Evolutionary conservation across 2,797 vertebrate genomes (phyloP).

Genomic region (Cuniculus paca): DNA sequence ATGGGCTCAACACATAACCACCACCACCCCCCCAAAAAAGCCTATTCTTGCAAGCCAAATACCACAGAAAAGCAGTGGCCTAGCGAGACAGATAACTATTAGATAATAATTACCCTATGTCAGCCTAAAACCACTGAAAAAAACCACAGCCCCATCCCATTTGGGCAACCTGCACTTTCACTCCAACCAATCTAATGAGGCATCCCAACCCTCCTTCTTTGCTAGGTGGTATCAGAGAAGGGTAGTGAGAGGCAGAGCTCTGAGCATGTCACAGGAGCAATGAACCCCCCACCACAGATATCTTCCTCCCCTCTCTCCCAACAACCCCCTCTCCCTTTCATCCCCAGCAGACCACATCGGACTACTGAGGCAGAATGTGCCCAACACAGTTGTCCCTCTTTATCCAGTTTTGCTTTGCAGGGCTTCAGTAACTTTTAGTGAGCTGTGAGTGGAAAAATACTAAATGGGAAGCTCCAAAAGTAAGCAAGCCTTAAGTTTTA

Average conservation of each 20-base stretch:
- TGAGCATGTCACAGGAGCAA: not conserved
- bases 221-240: not conserved
- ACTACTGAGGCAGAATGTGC: not conserved
- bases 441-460: not conserved
- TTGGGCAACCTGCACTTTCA: not conserved
- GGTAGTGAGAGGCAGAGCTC: not conserved
- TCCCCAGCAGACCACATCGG: not conserved
- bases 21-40: not conserved
- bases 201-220: not conserved
- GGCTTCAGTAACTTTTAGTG: not conserved
- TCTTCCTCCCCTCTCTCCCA: not conserved
- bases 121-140: not conserved
- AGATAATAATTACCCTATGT: not conserved
- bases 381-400: not conserved
- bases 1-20: not conserved
- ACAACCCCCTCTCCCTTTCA: too few relatives aligned
- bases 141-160: not conserved
- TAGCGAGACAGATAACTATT: not conserved
- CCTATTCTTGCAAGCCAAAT: not conserved
- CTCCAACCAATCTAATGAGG: not conserved
- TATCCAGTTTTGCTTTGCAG: not conserved
- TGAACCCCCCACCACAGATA: not conserved
- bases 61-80: not conserved
- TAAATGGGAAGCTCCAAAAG: not conserved
- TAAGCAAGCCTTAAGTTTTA: not conserved